Base-by-base conservation (phyloP, 1,140 invertebrate species). In the Fopius arisanus region DNA sequence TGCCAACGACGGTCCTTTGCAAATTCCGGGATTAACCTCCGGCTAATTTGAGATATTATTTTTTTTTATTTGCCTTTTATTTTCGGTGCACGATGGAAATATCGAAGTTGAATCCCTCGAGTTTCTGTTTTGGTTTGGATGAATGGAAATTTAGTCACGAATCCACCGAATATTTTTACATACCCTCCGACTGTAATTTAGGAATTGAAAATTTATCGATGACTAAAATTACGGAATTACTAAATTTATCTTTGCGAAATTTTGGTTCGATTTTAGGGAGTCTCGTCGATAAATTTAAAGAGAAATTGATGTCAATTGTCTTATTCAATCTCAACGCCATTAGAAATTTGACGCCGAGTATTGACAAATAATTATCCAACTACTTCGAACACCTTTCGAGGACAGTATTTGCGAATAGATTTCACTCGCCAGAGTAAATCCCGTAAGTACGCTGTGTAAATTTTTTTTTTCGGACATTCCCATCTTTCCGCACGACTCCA, bases 1-100 rank as follows among this genome's bases (percentile, higher is more conserved):
- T 59, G 54, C 54, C 54, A 59, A 59, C 54, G 54, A 59, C 54
- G 54, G 19, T 26, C 54, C 54, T 59, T 59, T 59, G 54, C 54
- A 59, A 59, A 59, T 59, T 59, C 14, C 23, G 23, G 54, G 19
- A 59, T 59, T 59, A 28, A 59, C 54, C 54, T 59, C 19, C 54
- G 54, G 54, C 54, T 26, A 59, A 59, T 28, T 59, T 59, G 19
- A n/a, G 9, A 26, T n/a, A n/a, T 23, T 59, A 19, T 59, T 59
- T 26, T 26, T 59, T 59, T 19, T 26, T 23, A 28, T 3, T 59
- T 12, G 21, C 23, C 9, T 48, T 48, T n/a, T n/a, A n/a, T n/a
- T n/a, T n/a, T n/a, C n/a, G n/a, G n/a, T n/a, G n/a, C n/a, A n/a
- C n/a, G n/a, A 48, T 48, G 43, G 43, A 12, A 12, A 48, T 48